Conservation (phyloP, 23 tunicate genomes). For the Trididemnum nubilum region DNA sequence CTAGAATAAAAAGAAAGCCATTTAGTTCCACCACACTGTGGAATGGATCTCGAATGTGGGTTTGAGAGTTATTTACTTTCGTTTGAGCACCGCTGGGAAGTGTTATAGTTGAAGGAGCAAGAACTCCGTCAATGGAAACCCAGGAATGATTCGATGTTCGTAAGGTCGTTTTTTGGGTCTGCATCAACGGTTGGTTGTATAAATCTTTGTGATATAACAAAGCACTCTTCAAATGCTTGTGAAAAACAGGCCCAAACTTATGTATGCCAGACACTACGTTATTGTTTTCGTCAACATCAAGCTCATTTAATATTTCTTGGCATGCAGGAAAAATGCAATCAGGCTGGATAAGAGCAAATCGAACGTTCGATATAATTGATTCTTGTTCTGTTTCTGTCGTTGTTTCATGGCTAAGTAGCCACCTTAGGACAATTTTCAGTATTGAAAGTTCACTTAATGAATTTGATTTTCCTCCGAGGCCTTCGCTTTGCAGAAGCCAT, state of each 20-base stretch:
- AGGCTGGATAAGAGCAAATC: conserved; percentile 52
- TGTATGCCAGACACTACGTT: background rate
- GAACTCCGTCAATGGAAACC: conserved; percentile 47
- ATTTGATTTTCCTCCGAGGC: conserved; percentile 23
- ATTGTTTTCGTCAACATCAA: background rate
- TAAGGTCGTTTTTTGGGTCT: conserved; percentile 29
- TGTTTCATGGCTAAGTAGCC: conserved; percentile 22
- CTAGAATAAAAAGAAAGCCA: conserved; percentile 55
- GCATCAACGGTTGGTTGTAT: conserved; percentile 65
- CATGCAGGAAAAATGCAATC: conserved; percentile 15
- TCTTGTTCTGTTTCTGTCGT: background rate
- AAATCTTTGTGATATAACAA: conserved; percentile 41
- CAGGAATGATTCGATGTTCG: conserved; percentile 20
- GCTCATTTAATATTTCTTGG: background rate
- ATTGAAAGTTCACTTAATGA: conserved; percentile 28
- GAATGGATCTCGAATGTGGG: conserved; percentile 48
- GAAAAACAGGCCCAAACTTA: conserved; percentile 15
- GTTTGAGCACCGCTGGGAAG: background rate
- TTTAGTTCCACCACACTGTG: conserved; percentile 58
- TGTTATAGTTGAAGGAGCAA: conserved; percentile 33
- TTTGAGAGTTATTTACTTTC: background rate
- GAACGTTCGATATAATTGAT: conserved; percentile 32
- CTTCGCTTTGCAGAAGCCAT: conserved; percentile 31
- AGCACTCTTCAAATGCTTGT: conserved; percentile 15
- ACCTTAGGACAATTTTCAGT: conserved; percentile 32